Base-by-base conservation (phyloP, 2,797 vertebrate species). In the Botia almorhae region DNA sequence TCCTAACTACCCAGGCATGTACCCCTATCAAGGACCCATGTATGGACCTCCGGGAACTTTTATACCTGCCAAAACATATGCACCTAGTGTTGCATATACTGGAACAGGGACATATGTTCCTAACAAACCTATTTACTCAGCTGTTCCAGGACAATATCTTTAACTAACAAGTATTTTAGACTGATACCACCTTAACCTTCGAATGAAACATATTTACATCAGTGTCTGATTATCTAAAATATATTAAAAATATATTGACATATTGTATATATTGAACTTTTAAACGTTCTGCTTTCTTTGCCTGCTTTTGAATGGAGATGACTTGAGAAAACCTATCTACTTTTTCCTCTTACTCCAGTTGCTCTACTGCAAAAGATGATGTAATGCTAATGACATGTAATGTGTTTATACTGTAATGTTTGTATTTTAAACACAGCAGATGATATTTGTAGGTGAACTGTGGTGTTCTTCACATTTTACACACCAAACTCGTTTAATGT, bases 91-190 rank as follows among this genome's bases (percentile, higher is more conserved):
- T 23, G 11, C 86, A 0, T 94, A 93, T 85, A 73, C 89, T 1
- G 81, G 78, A 16, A 63, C 89, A 0, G 81, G 78, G 14, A 63
- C 89, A 0, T 94, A 94, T 0, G 0, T 46, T 0, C 88, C 93
- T 0, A 53, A 1, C 84, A 93, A 94, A 78, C 84, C 89, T 0
- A 3, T 64, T 13, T 90, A 93, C 81, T 29, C 90, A 10, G n/a
- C 84, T 0, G 81, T 29, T 46, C 78, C 78, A 1, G 8, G 87
- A 72, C 90, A 84, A 48, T 93, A 90, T 81, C 7, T 80, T 3
- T 94, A 75, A 88, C 46, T 3, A 29, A 53, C 56, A 39, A 82
- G 70, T 61, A 7, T 21, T 39, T 76, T 78, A 2, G 23, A 26
- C 36, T 73, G 14, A 51, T 39, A 50, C 19, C 43, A 17, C 53